Evolutionary conservation across 2,797 vertebrate species (phyloP).

Genomic region (Garrulus glandarius): DNA sequence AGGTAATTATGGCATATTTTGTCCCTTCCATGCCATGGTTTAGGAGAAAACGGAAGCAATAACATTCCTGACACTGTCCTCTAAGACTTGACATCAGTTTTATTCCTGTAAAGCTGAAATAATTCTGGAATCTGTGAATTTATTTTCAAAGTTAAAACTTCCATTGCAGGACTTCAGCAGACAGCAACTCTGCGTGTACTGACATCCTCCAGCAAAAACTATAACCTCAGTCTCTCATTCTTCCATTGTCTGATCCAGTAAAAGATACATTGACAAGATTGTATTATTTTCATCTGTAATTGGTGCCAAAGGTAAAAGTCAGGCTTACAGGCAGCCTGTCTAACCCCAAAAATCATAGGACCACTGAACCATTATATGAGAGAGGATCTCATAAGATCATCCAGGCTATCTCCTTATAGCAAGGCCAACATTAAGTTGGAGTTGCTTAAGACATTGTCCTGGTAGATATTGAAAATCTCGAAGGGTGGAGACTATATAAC

Average conservation of each 20-base stretch:
- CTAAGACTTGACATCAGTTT: background rate
- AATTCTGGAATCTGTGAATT: background rate
- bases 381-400: background rate
- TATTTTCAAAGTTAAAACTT: background rate
- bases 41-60: background rate
- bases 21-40: background rate
- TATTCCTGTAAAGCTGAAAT: background rate
- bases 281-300: background rate
- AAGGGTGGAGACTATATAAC: background rate
- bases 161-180: background rate
- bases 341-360: background rate
- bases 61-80: background rate
- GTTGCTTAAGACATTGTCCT: background rate
- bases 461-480: background rate
- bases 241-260: background rate
- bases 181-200: background rate
- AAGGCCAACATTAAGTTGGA: background rate
- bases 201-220: background rate
- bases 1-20: background rate
- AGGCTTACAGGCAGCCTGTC: background rate
- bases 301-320: background rate
- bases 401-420: background rate
- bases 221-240: background rate
- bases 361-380: background rate
- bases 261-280: background rate